Conservation (phyloP, 2,888 invertebrate species). For the Thecophora atra region DNA sequence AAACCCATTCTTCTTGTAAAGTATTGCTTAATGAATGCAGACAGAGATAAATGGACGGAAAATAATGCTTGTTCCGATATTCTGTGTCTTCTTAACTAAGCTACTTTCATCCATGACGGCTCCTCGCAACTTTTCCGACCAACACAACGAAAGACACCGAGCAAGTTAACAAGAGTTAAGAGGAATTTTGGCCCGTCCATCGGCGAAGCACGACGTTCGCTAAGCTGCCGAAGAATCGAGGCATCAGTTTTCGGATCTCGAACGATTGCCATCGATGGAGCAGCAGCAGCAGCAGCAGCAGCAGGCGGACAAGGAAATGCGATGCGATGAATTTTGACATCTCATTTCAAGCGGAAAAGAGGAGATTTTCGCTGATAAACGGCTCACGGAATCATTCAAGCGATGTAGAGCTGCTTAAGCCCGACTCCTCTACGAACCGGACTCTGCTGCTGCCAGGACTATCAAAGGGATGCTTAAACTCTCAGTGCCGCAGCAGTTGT, state of each 20-base stretch:
- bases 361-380: slow-evolving; percentile 54
- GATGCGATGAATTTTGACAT: slow-evolving; percentile 61
- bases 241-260: slow-evolving; percentile 8
- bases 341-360: slow-evolving; percentile 65
- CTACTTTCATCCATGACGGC: too few relatives aligned
- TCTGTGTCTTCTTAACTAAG: too few relatives aligned
- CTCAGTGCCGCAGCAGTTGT: slow-evolving; percentile 45
- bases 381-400: slow-evolving; percentile 34
- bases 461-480: neutral
- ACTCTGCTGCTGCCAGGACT: too few relatives aligned
- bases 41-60: too few relatives aligned
- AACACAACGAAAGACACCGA: too few relatives aligned
- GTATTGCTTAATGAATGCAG: too few relatives aligned
- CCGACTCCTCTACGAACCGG: neutral
- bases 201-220: too few relatives aligned
- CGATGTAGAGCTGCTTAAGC: slow-evolving; percentile 21
- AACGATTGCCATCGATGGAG: slow-evolving; percentile 6
- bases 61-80: too few relatives aligned
- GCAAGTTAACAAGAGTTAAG: too few relatives aligned
- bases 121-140: too few relatives aligned
- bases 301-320: slow-evolving; percentile 42
- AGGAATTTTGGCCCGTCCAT: too few relatives aligned
- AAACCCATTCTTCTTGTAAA: too few relatives aligned
- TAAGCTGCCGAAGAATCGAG: neutral
- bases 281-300: neutral